Conservation (phyloP, 2,888 invertebrate genomes). For the Lasioglossum zephyrum region DNA sequence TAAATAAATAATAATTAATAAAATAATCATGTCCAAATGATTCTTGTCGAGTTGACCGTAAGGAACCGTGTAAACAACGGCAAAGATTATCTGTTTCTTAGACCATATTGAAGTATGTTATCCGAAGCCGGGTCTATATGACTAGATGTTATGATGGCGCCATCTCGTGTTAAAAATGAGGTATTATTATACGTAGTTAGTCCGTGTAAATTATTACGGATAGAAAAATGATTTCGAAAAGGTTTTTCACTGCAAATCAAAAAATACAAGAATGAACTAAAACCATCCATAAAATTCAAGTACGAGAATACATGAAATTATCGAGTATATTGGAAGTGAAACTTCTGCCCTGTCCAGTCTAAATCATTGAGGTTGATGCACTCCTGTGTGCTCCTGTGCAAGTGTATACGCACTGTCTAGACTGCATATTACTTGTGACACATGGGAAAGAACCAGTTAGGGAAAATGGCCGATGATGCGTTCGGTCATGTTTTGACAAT, state of each 20-base stretch:
- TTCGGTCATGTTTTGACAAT: conserved; percentile 76
- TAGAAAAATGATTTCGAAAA: neutral
- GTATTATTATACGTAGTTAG: neutral
- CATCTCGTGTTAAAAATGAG: neutral
- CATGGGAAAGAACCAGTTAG: conserved; percentile 58
- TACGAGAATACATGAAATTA: neutral
- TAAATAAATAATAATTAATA: no score
- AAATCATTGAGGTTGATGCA: neutral
- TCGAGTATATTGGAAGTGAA: neutral
- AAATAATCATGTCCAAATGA: no score
- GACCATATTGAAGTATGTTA: no score
- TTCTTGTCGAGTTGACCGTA: no score
- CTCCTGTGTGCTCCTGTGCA: neutral
- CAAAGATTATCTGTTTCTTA: no score
- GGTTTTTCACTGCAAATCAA: neutral
- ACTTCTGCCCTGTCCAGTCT: neutral
- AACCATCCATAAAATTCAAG: no score
- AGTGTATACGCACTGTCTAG: neutral
- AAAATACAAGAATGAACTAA: neutral
- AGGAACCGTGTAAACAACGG: no score
- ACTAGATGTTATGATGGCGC: neutral
- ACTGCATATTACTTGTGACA: conserved; percentile 30
- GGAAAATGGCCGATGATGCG: conserved; percentile 77
- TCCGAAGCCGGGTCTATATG: no score
- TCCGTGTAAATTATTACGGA: neutral